These are phyloP conservation scores for Nemurella pictetii DNA, from an alignment of 2,888 invertebrate species.

Conservation along the genomic window DNA sequence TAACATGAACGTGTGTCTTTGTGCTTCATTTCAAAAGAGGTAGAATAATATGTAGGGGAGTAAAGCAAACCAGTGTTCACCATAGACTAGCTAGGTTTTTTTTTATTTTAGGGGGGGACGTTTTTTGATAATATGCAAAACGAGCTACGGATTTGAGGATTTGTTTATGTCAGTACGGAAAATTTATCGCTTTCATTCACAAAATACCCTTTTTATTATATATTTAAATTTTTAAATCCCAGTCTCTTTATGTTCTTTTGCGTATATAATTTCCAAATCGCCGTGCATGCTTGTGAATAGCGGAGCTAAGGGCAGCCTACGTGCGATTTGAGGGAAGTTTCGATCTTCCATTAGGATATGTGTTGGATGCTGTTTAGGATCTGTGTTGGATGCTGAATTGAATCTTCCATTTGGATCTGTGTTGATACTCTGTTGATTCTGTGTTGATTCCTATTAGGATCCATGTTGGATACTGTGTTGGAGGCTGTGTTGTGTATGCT, in stretches of 20 bases:
- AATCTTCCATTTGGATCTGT: too few relatives aligned
- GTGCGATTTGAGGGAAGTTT: too few relatives aligned
- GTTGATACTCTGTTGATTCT: too few relatives aligned
- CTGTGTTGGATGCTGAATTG: too few relatives aligned
- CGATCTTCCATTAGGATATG: too few relatives aligned
- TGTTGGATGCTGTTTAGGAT: too few relatives aligned
- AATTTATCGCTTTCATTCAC: conserved; percentile 26
- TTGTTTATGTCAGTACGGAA: conserved; percentile 16
- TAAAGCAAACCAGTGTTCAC: neutral
- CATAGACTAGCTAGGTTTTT: neutral
- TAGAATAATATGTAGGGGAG: conserved; percentile 5
- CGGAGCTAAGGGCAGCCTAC: too few relatives aligned
- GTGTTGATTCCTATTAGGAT: too few relatives aligned
- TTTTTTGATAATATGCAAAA: conserved; percentile 28
- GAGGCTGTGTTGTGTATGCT: too few relatives aligned
- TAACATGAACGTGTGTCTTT: neutral
- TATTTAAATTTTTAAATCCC: conserved; percentile 28
- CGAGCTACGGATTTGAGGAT: conserved; percentile 20
- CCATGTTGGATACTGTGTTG: too few relatives aligned
- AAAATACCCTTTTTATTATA: conserved; percentile 27
- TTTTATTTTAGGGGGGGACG: conserved; percentile 9
- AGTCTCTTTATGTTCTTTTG: conserved; percentile 27
- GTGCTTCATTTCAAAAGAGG: conserved; percentile 16
- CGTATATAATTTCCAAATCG: conserved; percentile 34
- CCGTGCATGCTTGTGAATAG: neutral